Base-by-base conservation (phyloP, 2,888 invertebrate species). In the Tryphoninae sp. region DNA sequence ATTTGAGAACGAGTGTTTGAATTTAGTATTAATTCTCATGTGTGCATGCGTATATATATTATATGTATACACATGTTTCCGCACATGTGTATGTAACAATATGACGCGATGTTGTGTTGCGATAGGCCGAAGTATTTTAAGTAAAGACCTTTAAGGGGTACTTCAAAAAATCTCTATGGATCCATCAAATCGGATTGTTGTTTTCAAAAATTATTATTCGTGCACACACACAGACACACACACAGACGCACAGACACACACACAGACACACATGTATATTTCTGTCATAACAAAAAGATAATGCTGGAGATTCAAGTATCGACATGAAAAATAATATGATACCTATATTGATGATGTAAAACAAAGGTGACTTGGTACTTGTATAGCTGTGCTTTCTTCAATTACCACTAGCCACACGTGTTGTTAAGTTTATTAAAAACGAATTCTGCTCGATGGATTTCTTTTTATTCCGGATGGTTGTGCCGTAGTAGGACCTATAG, bases 351-450 rank as follows among this genome's bases (percentile, higher is more conserved):
- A 40, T 82, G 68, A 64, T 82, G 81, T 85, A 72, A 78, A 75
- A 77, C 59, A 81, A 78, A 78, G 77, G 81, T 86, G 77, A 80
- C 84, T 84, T 84, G 74, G 71, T 82, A 82, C 84, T 84, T 84
- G 86, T 87, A 87, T 84, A 86, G 53, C 86, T 87, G 68, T 82
- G 75, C 85, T 87, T 77, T 64, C 78, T 72, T 69, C 77, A 67
- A 64, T 73, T 55, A 75, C 69, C 84, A 82, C 80, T 64, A 62
- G 82, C 80, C 82, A 83, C 81, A 85, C 80, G 78, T 83, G 82
- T 84, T 83, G 71, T 81, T 82, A 85, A 86, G 83, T 67, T 61
- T 49, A 65, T 73, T 69, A 69, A 85, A 71, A 65, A 74, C 61
- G 69, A 75, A 49, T 77, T 13, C 61, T 33, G 16, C 51, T 51